Base-by-base conservation (phyloP, 2,888 invertebrate species). In the Baronia brevicornis region DNA sequence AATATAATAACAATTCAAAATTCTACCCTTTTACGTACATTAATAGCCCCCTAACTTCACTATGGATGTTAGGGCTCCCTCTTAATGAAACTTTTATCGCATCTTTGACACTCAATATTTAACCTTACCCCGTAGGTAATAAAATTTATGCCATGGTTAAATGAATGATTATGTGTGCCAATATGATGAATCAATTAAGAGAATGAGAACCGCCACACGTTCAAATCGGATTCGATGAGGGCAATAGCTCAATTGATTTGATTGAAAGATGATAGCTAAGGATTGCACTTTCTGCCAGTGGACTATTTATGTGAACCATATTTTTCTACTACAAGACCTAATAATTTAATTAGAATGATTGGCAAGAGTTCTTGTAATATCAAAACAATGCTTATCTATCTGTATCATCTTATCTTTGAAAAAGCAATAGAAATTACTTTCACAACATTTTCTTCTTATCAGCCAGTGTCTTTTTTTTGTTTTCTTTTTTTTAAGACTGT, bases 1-100 rank as follows among this genome's bases (percentile, higher is more conserved):
- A 79, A 80, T 79, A 78, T 71, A 77, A 77, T 79, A 72, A 72
- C 72, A 60, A 70, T 73, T 68, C 66, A 56, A 68, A 73, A 73
- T 72, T 70, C 64, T 69, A 77, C 78, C 80, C 78, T 72, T 74
- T 72, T 62, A 41, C 44, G n/a, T n/a, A n/a, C n/a, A 51, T 52
- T 66, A 71, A 74, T 72, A 64, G 60, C 48, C 60, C 68, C 72
- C 61, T 55, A 57, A 61, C 48, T 59, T 56, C 50, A 39, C 50
- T 40, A 44, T 43, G 41, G n/a, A 46, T 46, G 44, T 42, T 44
- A 53, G 53, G 59, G 55, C 44, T 38, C 55, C 19, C 6, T 20
- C 22, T 12, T 18, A 12, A 3, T 4, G 29, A 8, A 51, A 21
- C 38, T 27, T 44, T 31, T n/a, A 4, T 21, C 11, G 12, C 3